Conservation (phyloP, 2,888 invertebrate species). For the Spisula subtruncata region DNA sequence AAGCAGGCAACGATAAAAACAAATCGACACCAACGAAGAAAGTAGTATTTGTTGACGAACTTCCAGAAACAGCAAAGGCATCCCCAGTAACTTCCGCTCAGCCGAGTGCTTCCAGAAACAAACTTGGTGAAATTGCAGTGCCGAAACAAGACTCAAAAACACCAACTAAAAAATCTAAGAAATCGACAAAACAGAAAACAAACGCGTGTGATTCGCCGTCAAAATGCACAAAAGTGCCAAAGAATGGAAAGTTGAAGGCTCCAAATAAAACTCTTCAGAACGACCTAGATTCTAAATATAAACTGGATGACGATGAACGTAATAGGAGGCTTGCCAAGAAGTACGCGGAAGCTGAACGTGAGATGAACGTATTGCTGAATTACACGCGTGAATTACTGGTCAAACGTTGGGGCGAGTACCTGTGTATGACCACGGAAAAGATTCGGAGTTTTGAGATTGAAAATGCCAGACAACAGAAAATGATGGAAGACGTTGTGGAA, state of each 20-base stretch:
- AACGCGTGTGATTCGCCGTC: not conserved
- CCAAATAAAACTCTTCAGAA: not conserved
- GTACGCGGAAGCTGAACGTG: slow-evolving; percentile 64
- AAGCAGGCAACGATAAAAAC: not conserved
- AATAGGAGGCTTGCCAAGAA: slow-evolving; percentile 58
- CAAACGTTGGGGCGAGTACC: slow-evolving; percentile 76
- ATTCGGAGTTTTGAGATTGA: slow-evolving; percentile 69
- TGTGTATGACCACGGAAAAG: slow-evolving; percentile 68
- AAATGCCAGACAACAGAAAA: slow-evolving; percentile 64
- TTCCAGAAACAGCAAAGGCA: slow-evolving; percentile 14
- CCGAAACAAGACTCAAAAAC: not conserved
- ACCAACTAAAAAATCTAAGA: not conserved
- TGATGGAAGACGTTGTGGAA: slow-evolving; percentile 74
- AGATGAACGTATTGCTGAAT: slow-evolving; percentile 63
- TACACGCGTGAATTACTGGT: slow-evolving; percentile 67
- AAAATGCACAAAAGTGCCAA: not conserved
- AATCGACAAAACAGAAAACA: not conserved
- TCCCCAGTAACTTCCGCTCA: not conserved
- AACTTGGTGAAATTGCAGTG: not conserved
- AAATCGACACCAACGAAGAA: slow-evolving; percentile 22
- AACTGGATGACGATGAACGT: slow-evolving; percentile 35
- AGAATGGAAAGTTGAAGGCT: not conserved
- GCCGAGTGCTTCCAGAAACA: not conserved
- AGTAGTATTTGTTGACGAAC: slow-evolving; percentile 39
- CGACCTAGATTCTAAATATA: not conserved